Evolutionary conservation across 2,888 invertebrate species (phyloP).

Genomic region (Cheilosia vulpina): DNA sequence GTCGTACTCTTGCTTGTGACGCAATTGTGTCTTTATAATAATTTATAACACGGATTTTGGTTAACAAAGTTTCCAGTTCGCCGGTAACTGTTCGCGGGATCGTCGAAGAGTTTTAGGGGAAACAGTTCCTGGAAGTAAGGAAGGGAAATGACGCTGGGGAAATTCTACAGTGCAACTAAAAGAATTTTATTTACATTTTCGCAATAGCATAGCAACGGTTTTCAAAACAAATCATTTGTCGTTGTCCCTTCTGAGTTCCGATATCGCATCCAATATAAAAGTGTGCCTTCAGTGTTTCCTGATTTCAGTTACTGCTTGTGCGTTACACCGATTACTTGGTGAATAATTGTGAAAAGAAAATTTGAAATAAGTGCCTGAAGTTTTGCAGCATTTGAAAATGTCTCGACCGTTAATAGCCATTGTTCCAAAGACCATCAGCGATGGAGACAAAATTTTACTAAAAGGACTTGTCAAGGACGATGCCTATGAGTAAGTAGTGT

Average conservation of each 20-base stretch:
- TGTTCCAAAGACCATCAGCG: conserved; percentile 78
- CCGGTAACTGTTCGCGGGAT: conserved; percentile 19
- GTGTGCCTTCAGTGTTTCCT: conserved; percentile 37
- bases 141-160: conserved; percentile 57
- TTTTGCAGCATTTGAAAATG: conserved; percentile 75
- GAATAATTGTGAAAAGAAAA: not conserved
- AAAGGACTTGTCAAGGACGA: conserved; percentile 78
- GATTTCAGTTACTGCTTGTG: conserved; percentile 45
- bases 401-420: conserved; percentile 78
- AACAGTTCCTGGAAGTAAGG: conserved; percentile 37
- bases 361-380: conserved; percentile 7
- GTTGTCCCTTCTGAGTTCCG: conserved; percentile 49
- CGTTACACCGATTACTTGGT: conserved; percentile 21
- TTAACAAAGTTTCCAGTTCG: conserved; percentile 63
- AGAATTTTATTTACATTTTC: conserved; percentile 29
- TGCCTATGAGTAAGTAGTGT: conserved; percentile 80
- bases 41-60: conserved; percentile 72
- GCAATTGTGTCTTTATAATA: conserved; percentile 39
- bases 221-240: conserved; percentile 56
- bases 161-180: conserved; percentile 10
- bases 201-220: conserved; percentile 67
- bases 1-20: conserved; percentile 64
- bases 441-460: conserved; percentile 79
- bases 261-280: conserved; percentile 46
- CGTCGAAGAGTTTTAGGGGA: conserved; percentile 1